Percentiles rank a stretch among this genome's conserved stretches.
These are phyloP conservation scores for Papilio glaucus DNA, from an alignment of 1,140 invertebrate genomes.

Conservation along the genomic window DNA sequence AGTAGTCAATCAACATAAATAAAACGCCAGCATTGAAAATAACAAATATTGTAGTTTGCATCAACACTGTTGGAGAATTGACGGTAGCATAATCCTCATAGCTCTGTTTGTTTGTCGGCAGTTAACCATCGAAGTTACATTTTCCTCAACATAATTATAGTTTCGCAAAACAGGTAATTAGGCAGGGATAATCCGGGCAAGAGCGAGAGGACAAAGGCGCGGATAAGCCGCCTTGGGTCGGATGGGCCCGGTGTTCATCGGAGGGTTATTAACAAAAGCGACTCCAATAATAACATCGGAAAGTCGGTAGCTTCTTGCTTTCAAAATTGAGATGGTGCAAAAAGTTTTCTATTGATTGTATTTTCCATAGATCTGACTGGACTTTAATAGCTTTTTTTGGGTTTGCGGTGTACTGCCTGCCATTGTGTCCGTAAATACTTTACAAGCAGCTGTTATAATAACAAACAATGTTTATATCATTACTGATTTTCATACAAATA, in stretches of 20 bases:
- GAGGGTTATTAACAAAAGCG: slow-evolving; percentile 72
- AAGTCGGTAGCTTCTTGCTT: slow-evolving; percentile 81
- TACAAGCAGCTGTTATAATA: slow-evolving; percentile 49
- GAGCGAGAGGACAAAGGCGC: slow-evolving; percentile 59
- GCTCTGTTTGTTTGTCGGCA: slow-evolving; percentile 67
- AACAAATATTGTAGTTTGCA: slow-evolving; percentile 48
- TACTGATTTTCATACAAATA: slow-evolving; percentile 9
- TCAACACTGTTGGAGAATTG: slow-evolving; percentile 47
- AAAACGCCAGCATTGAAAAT: background rate
- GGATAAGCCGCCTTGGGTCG: slow-evolving; percentile 59
- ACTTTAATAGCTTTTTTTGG: slow-evolving; percentile 43
- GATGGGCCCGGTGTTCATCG: slow-evolving; percentile 63
- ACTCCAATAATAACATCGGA: slow-evolving; percentile 73
- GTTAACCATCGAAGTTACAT: slow-evolving; percentile 59
- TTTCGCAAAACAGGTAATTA: slow-evolving; percentile 80
- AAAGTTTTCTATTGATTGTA: slow-evolving; percentile 54
- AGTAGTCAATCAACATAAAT: no score
- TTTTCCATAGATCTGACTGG: slow-evolving; percentile 50
- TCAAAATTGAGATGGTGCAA: slow-evolving; percentile 62
- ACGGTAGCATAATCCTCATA: slow-evolving; percentile 61
- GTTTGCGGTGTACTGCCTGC: slow-evolving; percentile 42
- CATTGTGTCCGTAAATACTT: slow-evolving; percentile 46
- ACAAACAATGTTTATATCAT: slow-evolving; percentile 41
- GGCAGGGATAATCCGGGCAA: slow-evolving; percentile 72
- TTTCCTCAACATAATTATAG: slow-evolving; percentile 70